These are phyloP conservation scores for Heterodera schachtii DNA, from an alignment of 1,140 invertebrate species.

Conservation along the genomic window DNA sequence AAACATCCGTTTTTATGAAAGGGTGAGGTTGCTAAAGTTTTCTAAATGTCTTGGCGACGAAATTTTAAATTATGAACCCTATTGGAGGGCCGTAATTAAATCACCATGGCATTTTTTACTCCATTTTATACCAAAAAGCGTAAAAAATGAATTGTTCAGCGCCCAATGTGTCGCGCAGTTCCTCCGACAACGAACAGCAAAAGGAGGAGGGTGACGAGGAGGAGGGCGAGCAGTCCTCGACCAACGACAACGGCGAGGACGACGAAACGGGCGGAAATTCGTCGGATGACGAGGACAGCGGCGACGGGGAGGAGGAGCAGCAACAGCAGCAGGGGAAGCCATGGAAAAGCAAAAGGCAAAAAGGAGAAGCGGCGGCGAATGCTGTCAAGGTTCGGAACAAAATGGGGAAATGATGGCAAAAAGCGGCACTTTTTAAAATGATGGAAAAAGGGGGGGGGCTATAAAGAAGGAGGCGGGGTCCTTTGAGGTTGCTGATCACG, in stretches of 20 bases:
- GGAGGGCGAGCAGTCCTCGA: neutral
- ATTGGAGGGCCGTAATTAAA: neutral
- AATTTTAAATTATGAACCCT: no score
- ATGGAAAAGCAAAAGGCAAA: neutral
- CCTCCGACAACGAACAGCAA: neutral
- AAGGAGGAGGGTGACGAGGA: neutral
- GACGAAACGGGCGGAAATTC: neutral
- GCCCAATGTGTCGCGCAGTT: neutral
- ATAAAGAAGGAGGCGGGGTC: no score
- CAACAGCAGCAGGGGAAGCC: neutral
- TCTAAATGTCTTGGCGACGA: no score
- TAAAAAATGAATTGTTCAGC: neutral
- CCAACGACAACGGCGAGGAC: neutral
- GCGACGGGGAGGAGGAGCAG: neutral
- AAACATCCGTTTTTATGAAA: no score
- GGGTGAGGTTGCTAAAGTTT: no score
- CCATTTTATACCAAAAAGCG: neutral
- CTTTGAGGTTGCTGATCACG: no score
- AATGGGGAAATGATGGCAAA: no score
- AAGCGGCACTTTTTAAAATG: no score
- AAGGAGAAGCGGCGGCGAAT: no score
- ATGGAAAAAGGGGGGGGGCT: no score
- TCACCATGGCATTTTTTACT: neutral
- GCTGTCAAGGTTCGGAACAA: no score
- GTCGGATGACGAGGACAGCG: conserved; percentile 6